Evolutionary conservation across 2,797 vertebrate species (phyloP).

Genomic region (Acipenser oxyrinchus): DNA sequence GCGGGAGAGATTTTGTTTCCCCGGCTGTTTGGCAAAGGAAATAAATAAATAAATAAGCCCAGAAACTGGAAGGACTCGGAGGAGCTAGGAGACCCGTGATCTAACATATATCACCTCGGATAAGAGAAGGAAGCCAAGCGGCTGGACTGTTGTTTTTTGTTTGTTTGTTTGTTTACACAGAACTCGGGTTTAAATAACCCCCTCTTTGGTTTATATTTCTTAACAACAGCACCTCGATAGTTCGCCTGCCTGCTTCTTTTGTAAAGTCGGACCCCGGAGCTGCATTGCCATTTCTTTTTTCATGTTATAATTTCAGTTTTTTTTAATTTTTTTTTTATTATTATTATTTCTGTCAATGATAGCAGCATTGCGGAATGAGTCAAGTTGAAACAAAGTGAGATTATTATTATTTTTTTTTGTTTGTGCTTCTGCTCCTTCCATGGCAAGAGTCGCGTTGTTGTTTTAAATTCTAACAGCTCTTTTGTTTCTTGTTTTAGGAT

Average conservation of each 20-base stretch:
- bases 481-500: not conserved
- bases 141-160: no score
- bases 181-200: not conserved
- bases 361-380: no score
- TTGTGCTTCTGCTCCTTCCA: not conserved
- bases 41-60: constrained; percentile 1
- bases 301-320: no score
- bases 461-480: not conserved
- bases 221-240: not conserved
- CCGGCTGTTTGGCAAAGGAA: not conserved
- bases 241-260: no score
- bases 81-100: constrained; percentile 1
- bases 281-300: no score
- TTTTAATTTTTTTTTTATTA: no score
- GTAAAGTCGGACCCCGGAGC: no score
- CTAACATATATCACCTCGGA: constrained; percentile 13
- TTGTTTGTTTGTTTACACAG: no score
- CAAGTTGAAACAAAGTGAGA: not conserved
- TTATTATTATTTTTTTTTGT: not conserved
- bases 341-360: no score
- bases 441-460: not conserved
- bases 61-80: not conserved
- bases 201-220: constrained; percentile 7
- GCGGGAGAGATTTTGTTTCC: constrained; percentile 17
- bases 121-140: no score